Evolutionary conservation across 2,797 vertebrate genomes (phyloP).

Genomic region (Petrocephalus sullivani): DNA sequence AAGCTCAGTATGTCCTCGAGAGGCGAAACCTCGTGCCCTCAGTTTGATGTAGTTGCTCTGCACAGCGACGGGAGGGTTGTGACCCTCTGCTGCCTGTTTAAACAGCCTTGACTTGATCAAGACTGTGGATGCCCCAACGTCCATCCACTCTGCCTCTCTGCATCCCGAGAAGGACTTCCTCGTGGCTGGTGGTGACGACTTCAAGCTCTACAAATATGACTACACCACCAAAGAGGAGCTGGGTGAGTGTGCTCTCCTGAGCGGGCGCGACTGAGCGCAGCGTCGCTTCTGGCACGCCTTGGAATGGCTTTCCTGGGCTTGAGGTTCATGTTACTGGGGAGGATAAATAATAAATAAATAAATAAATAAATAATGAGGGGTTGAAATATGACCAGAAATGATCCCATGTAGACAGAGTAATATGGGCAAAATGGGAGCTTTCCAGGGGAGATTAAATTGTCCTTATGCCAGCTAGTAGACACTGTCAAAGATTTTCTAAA

Average conservation of each 20-base stretch:
- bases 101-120: conserved; percentile 87
- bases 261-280: background rate
- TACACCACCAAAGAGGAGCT: conserved; percentile 90
- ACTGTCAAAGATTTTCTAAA: background rate
- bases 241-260: conserved; percentile 58
- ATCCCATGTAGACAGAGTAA: background rate
- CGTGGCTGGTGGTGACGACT: conserved; percentile 92
- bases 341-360: background rate
- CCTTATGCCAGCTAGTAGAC: background rate
- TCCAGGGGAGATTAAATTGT: background rate
- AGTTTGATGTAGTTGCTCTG: background rate
- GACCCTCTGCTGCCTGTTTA: background rate
- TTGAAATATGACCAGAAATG: background rate
- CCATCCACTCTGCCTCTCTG: conserved; percentile 92
- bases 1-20: background rate
- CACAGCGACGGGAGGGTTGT: background rate
- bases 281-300: background rate
- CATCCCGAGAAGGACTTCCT: conserved; percentile 94
- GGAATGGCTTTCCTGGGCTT: background rate
- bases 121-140: conserved; percentile 84
- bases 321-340: background rate
- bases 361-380: background rate
- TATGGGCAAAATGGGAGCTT: background rate
- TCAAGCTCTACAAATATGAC: conserved; percentile 98
- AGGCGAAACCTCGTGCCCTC: background rate